Conservation (phyloP, 2,888 invertebrate species). For the Aspidapion aeneum region DNA sequence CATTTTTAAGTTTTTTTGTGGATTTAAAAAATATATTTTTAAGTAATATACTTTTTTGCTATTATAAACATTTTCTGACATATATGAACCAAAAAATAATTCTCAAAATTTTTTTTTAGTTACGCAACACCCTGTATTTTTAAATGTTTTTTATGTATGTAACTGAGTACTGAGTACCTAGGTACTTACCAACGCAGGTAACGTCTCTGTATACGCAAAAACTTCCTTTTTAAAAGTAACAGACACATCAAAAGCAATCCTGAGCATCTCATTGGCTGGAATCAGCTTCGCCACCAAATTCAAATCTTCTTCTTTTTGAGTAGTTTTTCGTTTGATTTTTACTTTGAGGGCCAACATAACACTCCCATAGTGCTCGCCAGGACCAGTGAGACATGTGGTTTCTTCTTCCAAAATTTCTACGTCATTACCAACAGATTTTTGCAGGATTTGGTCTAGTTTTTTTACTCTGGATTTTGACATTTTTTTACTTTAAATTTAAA, state of each 20-base stretch:
- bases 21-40: too few relatives aligned
- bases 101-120: too few relatives aligned
- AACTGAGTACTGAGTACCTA: too few relatives aligned
- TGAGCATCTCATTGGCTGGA: conserved; percentile 53
- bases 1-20: too few relatives aligned
- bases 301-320: conserved; percentile 41
- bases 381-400: conserved; percentile 44
- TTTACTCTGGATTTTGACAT: conserved; percentile 40
- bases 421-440: conserved; percentile 34
- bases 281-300: conserved; percentile 56
- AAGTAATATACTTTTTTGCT: too few relatives aligned
- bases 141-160: too few relatives aligned
- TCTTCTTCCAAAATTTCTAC: conserved; percentile 45
- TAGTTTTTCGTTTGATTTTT: conserved; percentile 36
- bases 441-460: conserved; percentile 37
- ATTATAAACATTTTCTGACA: too few relatives aligned
- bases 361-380: conserved; percentile 62
- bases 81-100: too few relatives aligned
- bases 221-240: conserved; percentile 58
- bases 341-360: conserved; percentile 51
- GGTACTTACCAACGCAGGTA: conserved; percentile 52
- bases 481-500: too few relatives aligned
- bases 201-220: conserved; percentile 51
- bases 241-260: conserved; percentile 53
- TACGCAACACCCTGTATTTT: too few relatives aligned